Percentiles rank a stretch among this genome's conserved stretches.
Conservation (phyloP, 2,113 vertebrate species). For the Archilochus colubris region DNA sequence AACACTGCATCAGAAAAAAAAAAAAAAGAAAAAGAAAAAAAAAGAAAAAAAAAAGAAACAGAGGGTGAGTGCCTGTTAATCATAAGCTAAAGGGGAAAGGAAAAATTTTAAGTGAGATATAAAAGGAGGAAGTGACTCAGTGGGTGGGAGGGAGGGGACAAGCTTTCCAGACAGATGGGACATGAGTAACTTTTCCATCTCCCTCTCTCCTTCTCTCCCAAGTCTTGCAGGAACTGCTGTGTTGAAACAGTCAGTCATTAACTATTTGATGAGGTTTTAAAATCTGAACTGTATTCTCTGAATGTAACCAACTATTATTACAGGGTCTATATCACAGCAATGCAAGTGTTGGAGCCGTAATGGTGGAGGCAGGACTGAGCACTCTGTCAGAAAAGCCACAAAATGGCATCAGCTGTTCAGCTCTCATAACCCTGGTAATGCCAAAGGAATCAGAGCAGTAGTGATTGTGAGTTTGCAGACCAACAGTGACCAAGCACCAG, state of each 20-base stretch:
- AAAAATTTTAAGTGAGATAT: slow-evolving; percentile 70
- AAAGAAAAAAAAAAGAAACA: not conserved
- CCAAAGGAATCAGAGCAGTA: not conserved
- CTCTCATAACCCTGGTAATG: not conserved
- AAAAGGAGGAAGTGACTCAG: slow-evolving; percentile 71
- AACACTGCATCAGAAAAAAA: not conserved
- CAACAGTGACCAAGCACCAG: not conserved
- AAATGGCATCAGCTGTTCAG: slow-evolving; percentile 4
- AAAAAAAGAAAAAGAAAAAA: no score
- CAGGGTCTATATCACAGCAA: slow-evolving; percentile 33
- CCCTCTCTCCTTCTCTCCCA: slow-evolving; percentile 50
- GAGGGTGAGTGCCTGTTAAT: slow-evolving; percentile 65
- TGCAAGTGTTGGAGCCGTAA: slow-evolving; percentile 41
- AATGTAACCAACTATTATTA: slow-evolving; percentile 61
- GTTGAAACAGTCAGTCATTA: slow-evolving; percentile 67
- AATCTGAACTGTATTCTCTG: slow-evolving; percentile 50
- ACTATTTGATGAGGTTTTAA: slow-evolving; percentile 69
- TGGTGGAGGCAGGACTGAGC: not conserved
- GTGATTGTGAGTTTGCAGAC: not conserved
- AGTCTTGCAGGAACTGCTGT: slow-evolving; percentile 59
- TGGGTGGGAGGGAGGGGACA: slow-evolving; percentile 60
- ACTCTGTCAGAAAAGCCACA: slow-evolving; percentile 39
- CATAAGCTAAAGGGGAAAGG: slow-evolving; percentile 68
- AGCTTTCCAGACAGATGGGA: slow-evolving; percentile 71
- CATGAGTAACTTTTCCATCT: slow-evolving; percentile 72